Evolutionary conservation across 2,888 invertebrate genomes (phyloP).

Genomic region (Euspilapteryx auroguttella): DNA sequence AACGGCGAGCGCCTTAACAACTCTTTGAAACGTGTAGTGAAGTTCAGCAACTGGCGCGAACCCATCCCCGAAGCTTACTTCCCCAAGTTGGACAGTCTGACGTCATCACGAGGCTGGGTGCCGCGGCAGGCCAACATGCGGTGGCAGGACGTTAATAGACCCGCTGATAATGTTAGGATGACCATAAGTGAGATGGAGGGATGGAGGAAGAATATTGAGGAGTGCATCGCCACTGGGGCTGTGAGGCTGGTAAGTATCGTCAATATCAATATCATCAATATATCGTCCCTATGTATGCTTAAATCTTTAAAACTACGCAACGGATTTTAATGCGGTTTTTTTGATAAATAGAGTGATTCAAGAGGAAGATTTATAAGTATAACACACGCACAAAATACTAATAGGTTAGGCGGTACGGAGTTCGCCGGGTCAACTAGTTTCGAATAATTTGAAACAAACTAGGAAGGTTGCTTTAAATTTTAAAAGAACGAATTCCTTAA

Average conservation of each 20-base stretch:
- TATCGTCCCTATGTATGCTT: too few relatives aligned
- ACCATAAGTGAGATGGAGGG: conserved; percentile 70
- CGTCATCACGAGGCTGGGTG: conserved; percentile 72
- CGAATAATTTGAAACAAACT: too few relatives aligned
- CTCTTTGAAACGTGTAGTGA: conserved; percentile 63
- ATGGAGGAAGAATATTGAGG: conserved; percentile 75
- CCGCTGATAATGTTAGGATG: conserved; percentile 60
- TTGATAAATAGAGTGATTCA: too few relatives aligned
- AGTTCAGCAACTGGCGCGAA: conserved; percentile 68
- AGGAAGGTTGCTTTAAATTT: not conserved
- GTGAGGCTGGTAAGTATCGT: conserved; percentile 62
- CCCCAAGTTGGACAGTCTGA: conserved; percentile 76
- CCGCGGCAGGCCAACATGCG: conserved; percentile 64
- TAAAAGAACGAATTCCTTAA: not conserved
- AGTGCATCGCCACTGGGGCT: conserved; percentile 72
- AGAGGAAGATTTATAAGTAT: too few relatives aligned
- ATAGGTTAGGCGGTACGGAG: too few relatives aligned
- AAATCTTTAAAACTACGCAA: too few relatives aligned
- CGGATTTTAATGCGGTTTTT: too few relatives aligned
- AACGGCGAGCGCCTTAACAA: conserved; percentile 79
- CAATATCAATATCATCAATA: too few relatives aligned
- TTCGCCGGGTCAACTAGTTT: too few relatives aligned
- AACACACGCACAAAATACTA: too few relatives aligned
- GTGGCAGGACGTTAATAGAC: conserved; percentile 68
- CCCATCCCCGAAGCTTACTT: conserved; percentile 79